Conservation (phyloP, 2,888 invertebrate genomes). For the Chrysina gloriosa region DNA sequence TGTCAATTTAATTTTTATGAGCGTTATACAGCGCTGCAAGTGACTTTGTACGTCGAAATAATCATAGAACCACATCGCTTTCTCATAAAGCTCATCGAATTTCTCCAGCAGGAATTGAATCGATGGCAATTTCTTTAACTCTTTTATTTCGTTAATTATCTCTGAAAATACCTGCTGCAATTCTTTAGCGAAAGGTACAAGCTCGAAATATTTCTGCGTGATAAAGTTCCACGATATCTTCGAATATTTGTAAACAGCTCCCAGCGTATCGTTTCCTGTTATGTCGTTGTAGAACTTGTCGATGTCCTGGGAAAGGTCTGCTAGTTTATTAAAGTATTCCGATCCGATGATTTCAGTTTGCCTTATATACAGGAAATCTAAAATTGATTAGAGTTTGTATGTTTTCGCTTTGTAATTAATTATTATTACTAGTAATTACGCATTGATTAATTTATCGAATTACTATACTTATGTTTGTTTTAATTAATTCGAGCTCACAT, state of each 20-base stretch:
- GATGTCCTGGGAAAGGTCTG: slow-evolving; percentile 83
- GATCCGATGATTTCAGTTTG: slow-evolving; percentile 83
- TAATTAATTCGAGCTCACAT: no score
- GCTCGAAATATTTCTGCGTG: slow-evolving; percentile 74
- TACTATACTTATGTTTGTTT: no score
- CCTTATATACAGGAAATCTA: slow-evolving; percentile 83
- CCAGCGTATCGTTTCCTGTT: slow-evolving; percentile 79
- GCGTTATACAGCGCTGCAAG: slow-evolving; percentile 72
- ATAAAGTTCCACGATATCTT: slow-evolving; percentile 74
- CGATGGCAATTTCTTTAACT: slow-evolving; percentile 72
- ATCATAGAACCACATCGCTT: slow-evolving; percentile 78
- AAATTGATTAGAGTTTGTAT: no score
- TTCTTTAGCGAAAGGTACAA: slow-evolving; percentile 77
- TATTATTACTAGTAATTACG: no score
- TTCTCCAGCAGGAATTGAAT: slow-evolving; percentile 70
- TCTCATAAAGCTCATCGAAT: slow-evolving; percentile 71
- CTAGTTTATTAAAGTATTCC: slow-evolving; percentile 83
- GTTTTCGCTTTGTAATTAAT: no score
- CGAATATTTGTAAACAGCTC: slow-evolving; percentile 82
- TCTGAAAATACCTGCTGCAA: slow-evolving; percentile 73
- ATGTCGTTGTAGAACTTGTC: slow-evolving; percentile 84
- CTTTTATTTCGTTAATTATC: slow-evolving; percentile 72
- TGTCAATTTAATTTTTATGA: slow-evolving; percentile 77
- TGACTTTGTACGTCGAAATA: slow-evolving; percentile 81
- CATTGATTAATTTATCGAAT: no score